Percentiles rank a stretch among this genome's conserved stretches.
Conservation (phyloP, 2,888 invertebrate species). For the Tachystola acroxantha region DNA sequence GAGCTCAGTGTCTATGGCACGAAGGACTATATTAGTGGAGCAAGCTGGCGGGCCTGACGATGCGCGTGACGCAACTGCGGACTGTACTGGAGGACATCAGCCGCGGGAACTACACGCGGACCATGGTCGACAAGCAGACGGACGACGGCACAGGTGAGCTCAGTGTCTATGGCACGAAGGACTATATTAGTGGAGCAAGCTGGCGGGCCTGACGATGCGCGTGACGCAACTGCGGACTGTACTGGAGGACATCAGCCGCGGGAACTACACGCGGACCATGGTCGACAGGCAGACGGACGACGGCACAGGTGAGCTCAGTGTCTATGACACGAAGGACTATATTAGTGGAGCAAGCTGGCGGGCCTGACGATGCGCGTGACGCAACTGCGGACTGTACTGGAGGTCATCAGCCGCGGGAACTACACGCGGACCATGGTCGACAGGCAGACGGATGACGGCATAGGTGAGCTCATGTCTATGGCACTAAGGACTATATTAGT, state of each 20-base stretch:
- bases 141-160: conserved; percentile 33
- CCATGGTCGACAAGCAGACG: conserved; percentile 63
- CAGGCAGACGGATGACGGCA: conserved; percentile 29
- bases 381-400: conserved; percentile 89
- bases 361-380: conserved; percentile 97
- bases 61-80: conserved; percentile 93
- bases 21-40: conserved; percentile 79
- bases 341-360: conserved; percentile 93
- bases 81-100: conserved; percentile 91
- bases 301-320: conserved; percentile 30
- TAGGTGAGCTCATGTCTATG: conserved; percentile 32
- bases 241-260: conserved; percentile 88
- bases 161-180: not conserved
- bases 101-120: conserved; percentile 83
- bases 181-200: conserved; percentile 86
- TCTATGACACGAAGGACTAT: not conserved
- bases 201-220: conserved; percentile 96
- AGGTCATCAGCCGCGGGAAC: conserved; percentile 88
- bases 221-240: conserved; percentile 94
- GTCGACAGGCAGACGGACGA: conserved; percentile 41
- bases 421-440: conserved; percentile 80
- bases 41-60: conserved; percentile 95
- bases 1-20: conserved; percentile 6
- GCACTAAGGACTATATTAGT: no score
- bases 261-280: conserved; percentile 82